Evolutionary conservation across 2,888 invertebrate genomes (phyloP).

Genomic region (Pedicia rivosa): DNA sequence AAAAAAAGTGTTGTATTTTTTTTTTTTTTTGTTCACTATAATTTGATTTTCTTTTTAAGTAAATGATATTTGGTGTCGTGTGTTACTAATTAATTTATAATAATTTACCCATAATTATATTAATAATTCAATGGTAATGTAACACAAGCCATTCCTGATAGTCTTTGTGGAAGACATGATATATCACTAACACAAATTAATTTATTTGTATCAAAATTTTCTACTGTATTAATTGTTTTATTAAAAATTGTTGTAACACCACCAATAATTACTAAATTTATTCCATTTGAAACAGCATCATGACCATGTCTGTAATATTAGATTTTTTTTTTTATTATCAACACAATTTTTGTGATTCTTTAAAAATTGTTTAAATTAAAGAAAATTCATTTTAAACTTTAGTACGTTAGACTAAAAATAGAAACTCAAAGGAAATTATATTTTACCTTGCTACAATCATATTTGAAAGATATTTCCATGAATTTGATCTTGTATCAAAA

Average conservation of each 20-base stretch:
- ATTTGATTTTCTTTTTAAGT: no score
- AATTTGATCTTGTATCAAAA: constrained; percentile 38
- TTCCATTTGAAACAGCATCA: constrained; percentile 44
- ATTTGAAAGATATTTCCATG: constrained; percentile 41
- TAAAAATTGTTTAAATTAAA: no score
- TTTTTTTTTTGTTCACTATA: no score
- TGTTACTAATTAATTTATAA: neutral
- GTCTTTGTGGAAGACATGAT: constrained; percentile 38
- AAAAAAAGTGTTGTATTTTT: no score
- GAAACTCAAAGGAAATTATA: neutral
- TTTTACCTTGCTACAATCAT: constrained; percentile 38
- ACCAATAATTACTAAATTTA: constrained; percentile 47
- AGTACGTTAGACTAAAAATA: no score
- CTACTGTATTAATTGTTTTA: constrained; percentile 44
- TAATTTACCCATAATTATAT: neutral
- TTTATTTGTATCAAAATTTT: constrained; percentile 44
- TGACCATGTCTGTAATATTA: constrained; percentile 45
- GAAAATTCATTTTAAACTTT: no score
- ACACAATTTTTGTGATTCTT: no score
- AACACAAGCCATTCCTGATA: constrained; percentile 38
- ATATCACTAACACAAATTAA: constrained; percentile 44
- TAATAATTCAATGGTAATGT: constrained; percentile 23
- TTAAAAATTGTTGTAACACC: constrained; percentile 43
- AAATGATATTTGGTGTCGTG: no score
- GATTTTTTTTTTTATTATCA: no score